Percentiles rank a stretch among this genome's conserved stretches.
Conservation (phyloP, 92 coral and sea anemone species). For the Ricordea florida region DNA sequence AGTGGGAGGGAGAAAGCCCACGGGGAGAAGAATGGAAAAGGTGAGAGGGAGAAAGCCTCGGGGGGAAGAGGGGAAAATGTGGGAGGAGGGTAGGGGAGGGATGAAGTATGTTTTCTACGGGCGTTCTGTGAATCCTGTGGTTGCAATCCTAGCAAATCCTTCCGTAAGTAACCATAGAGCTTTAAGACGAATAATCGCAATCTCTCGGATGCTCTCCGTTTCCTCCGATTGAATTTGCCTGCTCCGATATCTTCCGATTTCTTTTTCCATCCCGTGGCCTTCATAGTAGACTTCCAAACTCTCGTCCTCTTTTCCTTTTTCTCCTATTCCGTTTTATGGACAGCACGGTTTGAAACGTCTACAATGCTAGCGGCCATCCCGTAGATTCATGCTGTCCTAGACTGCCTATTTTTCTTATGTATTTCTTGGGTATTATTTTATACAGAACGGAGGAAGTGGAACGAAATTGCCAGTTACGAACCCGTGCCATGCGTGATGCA, state of each 20-base stretch:
- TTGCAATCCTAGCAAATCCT: too few relatives aligned
- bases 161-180: too few relatives aligned
- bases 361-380: too few relatives aligned
- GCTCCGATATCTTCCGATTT: too few relatives aligned
- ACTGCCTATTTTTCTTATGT: neutral
- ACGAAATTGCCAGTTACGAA: slow-evolving; percentile 78
- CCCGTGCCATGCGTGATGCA: slow-evolving; percentile 96
- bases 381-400: too few relatives aligned
- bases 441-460: slow-evolving; percentile 78
- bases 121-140: too few relatives aligned
- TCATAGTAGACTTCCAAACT: neutral
- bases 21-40: neutral
- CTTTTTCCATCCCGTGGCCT: too few relatives aligned
- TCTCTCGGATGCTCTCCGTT: too few relatives aligned
- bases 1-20: neutral
- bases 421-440: neutral
- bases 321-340: neutral
- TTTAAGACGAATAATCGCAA: too few relatives aligned
- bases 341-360: neutral
- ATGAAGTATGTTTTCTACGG: too few relatives aligned
- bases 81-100: neutral
- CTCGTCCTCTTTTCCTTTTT: neutral
- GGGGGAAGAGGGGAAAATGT: neutral
- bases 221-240: too few relatives aligned
- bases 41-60: neutral